phyloP scores from a whole-genome alignment of 53 echinoderm and acorn worm genomes.

The Echinometra lucunter region DNA sequence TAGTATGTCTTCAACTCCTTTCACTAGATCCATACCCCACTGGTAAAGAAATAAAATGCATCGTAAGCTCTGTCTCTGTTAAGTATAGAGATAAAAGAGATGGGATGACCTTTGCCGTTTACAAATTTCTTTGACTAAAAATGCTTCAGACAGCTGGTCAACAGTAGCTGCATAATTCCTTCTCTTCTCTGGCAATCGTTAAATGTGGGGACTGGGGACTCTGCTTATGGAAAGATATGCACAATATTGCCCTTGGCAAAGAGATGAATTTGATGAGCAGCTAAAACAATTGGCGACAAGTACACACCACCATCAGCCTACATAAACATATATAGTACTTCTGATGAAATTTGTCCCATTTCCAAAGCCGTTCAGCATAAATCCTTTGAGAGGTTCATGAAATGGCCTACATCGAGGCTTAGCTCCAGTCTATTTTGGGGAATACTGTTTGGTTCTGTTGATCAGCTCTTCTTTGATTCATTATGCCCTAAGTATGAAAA shows the following conservation, averaged over 20 bases:
- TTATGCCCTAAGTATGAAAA: conserved; percentile 1
- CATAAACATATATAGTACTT: not conserved
- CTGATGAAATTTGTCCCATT: not conserved
- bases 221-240: not conserved
- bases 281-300: conserved; percentile 49
- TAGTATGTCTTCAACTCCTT: not conserved
- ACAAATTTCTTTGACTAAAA: conserved; percentile 14
- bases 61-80: not conserved
- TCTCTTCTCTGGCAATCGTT: conserved; percentile 16
- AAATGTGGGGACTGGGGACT: not conserved
- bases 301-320: not conserved
- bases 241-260: conserved; percentile 36
- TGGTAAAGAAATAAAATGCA: not conserved
- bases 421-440: not conserved
- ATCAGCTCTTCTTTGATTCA: not conserved
- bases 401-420: not conserved
- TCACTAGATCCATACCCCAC: not conserved
- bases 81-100: not conserved
- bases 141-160: conserved; percentile 28
- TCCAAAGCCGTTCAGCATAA: not conserved
- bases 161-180: conserved; percentile 10
- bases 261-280: conserved; percentile 26
- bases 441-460: not conserved
- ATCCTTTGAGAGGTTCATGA: not conserved
- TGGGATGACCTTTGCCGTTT: not conserved